Conservation (phyloP, 2,888 invertebrate species). For the Ophioninae sp. region DNA sequence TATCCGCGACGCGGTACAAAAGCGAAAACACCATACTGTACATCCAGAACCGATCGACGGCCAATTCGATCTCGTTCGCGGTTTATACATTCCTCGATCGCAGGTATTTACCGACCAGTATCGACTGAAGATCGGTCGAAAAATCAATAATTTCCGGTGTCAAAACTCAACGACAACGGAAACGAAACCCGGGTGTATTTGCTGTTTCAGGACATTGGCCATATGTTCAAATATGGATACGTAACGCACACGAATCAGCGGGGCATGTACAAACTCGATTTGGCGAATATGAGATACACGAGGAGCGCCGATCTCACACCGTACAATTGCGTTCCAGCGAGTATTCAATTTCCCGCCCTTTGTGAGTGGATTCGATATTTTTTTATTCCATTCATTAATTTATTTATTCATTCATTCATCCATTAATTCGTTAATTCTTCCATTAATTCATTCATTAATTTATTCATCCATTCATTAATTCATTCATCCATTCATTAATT, state of each 20-base stretch:
- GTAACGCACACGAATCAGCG: slow-evolving; percentile 88
- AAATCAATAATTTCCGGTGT: no score
- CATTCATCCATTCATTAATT: no score
- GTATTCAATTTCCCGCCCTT: slow-evolving; percentile 87
- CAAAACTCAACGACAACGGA: no score
- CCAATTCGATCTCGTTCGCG: slow-evolving; percentile 87
- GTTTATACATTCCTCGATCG: slow-evolving; percentile 84
- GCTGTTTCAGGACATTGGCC: slow-evolving; percentile 82
- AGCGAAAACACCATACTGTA: slow-evolving; percentile 87
- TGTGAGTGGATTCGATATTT: slow-evolving; percentile 82
- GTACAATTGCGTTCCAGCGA: slow-evolving; percentile 88
- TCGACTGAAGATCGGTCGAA: not conserved
- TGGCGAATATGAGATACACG: slow-evolving; percentile 87
- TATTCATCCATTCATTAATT: no score
- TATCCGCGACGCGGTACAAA: slow-evolving; percentile 88
- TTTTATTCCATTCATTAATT: not conserved
- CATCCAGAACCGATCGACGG: slow-evolving; percentile 89
- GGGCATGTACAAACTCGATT: slow-evolving; percentile 88
- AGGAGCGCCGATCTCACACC: slow-evolving; percentile 87
- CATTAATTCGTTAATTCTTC: no score
- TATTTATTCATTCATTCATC: no score
- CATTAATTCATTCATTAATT: no score
- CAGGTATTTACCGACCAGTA: slow-evolving; percentile 79
- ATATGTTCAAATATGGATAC: slow-evolving; percentile 87
- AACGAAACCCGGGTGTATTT: not conserved